These are phyloP conservation scores for Andrena bicolor DNA, from an alignment of 2,888 invertebrate species.

Conservation along the genomic window DNA sequence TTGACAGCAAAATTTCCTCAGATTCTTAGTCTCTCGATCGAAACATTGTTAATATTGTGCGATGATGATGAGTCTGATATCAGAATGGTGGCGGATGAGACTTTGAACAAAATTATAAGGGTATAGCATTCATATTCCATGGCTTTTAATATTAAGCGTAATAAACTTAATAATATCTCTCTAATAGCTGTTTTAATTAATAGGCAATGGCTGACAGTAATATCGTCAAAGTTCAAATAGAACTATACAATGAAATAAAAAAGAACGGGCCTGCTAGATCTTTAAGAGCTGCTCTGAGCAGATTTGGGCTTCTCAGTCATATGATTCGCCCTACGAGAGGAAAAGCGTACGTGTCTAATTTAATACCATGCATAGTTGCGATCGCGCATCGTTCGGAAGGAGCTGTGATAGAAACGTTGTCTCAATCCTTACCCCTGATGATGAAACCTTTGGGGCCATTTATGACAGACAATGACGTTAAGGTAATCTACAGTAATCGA, in stretches of 20 bases:
- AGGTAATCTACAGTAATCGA: constrained; percentile 84
- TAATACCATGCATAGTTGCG: constrained; percentile 90
- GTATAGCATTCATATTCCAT: constrained; percentile 79
- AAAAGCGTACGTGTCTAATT: constrained; percentile 91
- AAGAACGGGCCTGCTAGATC: constrained; percentile 91
- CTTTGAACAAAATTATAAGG: constrained; percentile 92
- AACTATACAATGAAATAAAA: constrained; percentile 93
- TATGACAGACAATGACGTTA: constrained; percentile 90
- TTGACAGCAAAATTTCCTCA: constrained; percentile 88
- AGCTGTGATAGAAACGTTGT: constrained; percentile 89
- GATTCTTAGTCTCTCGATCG: constrained; percentile 90
- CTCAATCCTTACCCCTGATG: constrained; percentile 88
- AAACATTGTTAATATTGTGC: constrained; percentile 89
- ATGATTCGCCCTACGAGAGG: constrained; percentile 92
- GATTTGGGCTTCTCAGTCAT: constrained; percentile 91
- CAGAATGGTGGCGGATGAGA: constrained; percentile 93
- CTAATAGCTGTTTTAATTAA: constrained; percentile 48
- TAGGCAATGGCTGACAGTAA: constrained; percentile 89
- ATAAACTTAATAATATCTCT: not conserved
- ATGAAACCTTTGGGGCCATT: constrained; percentile 89
- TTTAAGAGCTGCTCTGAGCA: constrained; percentile 90
- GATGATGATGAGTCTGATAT: constrained; percentile 93
- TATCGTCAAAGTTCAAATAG: constrained; percentile 91
- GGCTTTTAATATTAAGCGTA: not conserved
- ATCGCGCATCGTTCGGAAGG: constrained; percentile 91